These are phyloP conservation scores for Smutsia temminckii DNA, from an alignment of 2,797 vertebrate genomes.

Conservation along the genomic window DNA sequence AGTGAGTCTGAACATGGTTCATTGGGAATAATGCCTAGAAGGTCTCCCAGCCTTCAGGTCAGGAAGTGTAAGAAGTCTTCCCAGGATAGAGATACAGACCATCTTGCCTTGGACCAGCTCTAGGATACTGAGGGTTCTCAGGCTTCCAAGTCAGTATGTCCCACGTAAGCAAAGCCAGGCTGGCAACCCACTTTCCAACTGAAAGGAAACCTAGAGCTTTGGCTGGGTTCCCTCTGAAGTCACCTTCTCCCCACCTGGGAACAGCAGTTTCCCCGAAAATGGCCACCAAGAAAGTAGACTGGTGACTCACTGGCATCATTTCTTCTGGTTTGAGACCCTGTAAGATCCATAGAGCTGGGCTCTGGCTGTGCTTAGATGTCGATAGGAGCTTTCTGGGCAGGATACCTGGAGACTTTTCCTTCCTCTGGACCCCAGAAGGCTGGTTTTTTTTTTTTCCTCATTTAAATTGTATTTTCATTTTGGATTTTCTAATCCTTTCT, in stretches of 20 bases:
- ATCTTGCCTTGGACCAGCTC: not conserved
- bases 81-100: not conserved
- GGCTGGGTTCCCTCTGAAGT: not conserved
- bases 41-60: not conserved
- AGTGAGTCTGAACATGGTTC: not conserved
- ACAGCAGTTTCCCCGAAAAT: not conserved
- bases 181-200: not conserved
- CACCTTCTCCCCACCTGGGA: not conserved
- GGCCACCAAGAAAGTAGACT: not conserved
- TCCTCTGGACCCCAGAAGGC: not conserved
- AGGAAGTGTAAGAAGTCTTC: not conserved
- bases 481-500: conserved; percentile 25
- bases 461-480: not conserved
- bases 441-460: not conserved
- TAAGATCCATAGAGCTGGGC: not conserved
- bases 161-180: not conserved
- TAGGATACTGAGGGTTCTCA: not conserved
- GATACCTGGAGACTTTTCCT: not conserved
- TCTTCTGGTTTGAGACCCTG: not conserved
- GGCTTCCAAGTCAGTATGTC: not conserved
- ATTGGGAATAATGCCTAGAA: not conserved
- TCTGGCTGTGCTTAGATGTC: not conserved
- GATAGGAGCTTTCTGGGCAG: not conserved
- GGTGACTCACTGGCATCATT: not conserved
- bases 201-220: not conserved